Base-by-base conservation (phyloP, 2,888 invertebrate species). In the Tolmerus cingulatus region DNA sequence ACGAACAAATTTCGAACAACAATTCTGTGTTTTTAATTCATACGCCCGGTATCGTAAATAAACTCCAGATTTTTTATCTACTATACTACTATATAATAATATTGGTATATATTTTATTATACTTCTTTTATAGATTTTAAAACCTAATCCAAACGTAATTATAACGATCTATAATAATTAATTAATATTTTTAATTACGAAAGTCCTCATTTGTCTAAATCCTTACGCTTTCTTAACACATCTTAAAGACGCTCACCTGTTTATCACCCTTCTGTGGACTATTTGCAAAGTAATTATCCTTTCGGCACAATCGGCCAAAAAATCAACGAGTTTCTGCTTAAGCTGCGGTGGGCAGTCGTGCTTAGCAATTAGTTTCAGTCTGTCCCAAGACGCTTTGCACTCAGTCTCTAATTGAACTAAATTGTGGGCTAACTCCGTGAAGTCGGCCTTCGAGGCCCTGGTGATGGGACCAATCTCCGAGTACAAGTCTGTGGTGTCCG, bases 341-440 rank as follows among this genome's bases (percentile, higher is more conserved):
- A 97, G 95, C 93, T 97, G 97, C 23, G 96, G 96, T 3, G 96
- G 95, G 85, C 97, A 96, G 91, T 99, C 99, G 92, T 99, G 98
- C 92, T 98, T 99, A 19, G 98, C 96, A 88, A 99, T 97, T 74
- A 97, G 95, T 93, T 98, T 97, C 91, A 99, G 94, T 92, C 99
- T 96, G 92, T 99, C 98, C 97, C 98, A 99, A 0, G 98, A 98
- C 0, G 97, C 96, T 92, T 99, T 99, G 93, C 99, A 99, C 92
- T 99, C 99, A 27, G 95, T 94, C 93, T 99, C 99, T 91, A 99
- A 94, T 91, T 97, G 97, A 87, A 95, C 94, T 85, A 99, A 95
- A 92, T 98, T 99, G 87, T 95, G 94, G 74, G 95, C 94, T 86
- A 99, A 93, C 90, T 99, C 97, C 89, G 98, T 98, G 92, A 98